A percentile compares a stretch with the other conserved stretches of the same genome.
Evolutionary conservation across 2,888 invertebrate species (phyloP).

Genomic region (Trachelus stipa): DNA sequence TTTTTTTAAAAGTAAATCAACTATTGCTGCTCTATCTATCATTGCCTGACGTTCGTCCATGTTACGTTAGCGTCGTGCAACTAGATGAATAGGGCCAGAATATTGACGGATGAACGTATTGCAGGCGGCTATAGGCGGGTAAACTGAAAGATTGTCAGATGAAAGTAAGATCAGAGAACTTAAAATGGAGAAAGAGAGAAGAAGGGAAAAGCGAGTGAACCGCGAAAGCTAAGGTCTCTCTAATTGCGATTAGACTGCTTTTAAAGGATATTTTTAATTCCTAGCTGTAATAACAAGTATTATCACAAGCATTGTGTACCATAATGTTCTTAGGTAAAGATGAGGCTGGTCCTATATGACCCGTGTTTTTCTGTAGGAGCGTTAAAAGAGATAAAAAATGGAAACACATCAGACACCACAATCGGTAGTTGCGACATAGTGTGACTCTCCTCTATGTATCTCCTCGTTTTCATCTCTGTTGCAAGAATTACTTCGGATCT

Average conservation of each 20-base stretch:
- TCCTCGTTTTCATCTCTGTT: not conserved
- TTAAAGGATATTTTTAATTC: not conserved
- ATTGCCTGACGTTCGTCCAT: slow-evolving; percentile 20
- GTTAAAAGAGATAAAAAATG: not conserved
- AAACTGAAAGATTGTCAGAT: not conserved
- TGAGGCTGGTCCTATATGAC: not conserved
- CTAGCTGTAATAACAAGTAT: slow-evolving; percentile 31
- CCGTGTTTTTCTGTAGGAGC: not conserved
- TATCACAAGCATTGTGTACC: slow-evolving; percentile 39
- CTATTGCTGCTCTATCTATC: slow-evolving; percentile 14
- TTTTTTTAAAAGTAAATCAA: slow-evolving; percentile 25
- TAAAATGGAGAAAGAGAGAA: not conserved
- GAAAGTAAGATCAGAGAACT: not conserved
- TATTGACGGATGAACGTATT: not conserved
- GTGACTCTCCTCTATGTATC: not conserved
- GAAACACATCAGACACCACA: not conserved
- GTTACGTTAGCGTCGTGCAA: not conserved
- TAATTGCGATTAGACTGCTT: not conserved
- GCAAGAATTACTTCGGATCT: not conserved
- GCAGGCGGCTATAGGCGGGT: not conserved
- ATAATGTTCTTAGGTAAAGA: slow-evolving; percentile 31
- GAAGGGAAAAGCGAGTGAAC: not conserved
- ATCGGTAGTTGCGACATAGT: not conserved
- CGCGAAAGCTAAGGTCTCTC: slow-evolving; percentile 15
- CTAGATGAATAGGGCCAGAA: not conserved